Percentiles rank a stretch among this genome's conserved stretches.
Evolutionary conservation across 2,113 vertebrate genomes (phyloP).

Genomic region (Progne subis): DNA sequence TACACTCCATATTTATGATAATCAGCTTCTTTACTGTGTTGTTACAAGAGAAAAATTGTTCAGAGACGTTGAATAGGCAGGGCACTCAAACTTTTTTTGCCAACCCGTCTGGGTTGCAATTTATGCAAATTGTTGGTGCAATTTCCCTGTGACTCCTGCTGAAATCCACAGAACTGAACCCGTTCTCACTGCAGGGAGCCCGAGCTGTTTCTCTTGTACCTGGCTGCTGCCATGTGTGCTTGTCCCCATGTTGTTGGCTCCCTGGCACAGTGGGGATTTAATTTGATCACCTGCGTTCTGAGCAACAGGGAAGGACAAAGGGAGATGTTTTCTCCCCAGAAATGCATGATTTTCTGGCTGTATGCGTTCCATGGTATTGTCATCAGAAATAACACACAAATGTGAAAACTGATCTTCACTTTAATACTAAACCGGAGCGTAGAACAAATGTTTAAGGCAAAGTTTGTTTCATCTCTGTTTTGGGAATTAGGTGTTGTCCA

Average conservation of each 20-base stretch:
- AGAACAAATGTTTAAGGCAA: background rate
- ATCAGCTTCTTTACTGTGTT: background rate
- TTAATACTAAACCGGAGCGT: background rate
- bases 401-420: background rate
- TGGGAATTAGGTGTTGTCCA: background rate
- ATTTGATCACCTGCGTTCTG: background rate
- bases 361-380: background rate
- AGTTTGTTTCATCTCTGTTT: background rate
- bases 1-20: slow-evolving; percentile 24
- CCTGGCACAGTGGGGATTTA: background rate
- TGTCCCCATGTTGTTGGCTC: rapidly evolving
- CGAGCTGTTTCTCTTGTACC: background rate
- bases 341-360: background rate
- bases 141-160: background rate
- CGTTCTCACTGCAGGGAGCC: background rate
- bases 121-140: background rate
- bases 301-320: background rate
- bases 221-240: background rate
- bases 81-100: background rate
- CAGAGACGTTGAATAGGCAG: background rate
- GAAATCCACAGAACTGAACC: background rate
- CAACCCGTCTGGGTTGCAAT: background rate
- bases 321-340: background rate
- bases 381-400: background rate
- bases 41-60: background rate